Evolutionary conservation across 2,888 invertebrate genomes (phyloP), one percentile per base, ranked within the genome.

Genomic region (Agrochola circellaris): DNA sequence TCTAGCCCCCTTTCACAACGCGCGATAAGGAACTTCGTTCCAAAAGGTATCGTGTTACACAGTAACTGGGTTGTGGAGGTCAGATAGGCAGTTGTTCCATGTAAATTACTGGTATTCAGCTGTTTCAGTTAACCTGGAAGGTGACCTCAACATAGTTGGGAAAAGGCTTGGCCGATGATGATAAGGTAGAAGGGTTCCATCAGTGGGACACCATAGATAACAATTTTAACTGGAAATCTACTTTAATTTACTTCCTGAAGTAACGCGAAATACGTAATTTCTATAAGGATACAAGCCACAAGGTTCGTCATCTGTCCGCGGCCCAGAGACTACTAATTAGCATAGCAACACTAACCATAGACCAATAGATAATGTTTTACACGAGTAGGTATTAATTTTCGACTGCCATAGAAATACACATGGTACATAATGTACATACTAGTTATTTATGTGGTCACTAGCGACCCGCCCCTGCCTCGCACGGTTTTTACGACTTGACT

Each of bases 311-410:
- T n/a, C 20, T 23, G 62, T 81, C 62, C 56, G 30, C 51, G 30
- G 54, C 30, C 62, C 62, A 67, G 23, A 75, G 74, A 84, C 71
- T 71, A 61, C 60, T 75, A 64, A 82, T 82, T 82, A 84, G 30
- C 81, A 75, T 51, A 13, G 56, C 56, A 68, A 68, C 38, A 74
- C 81, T 80, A 84, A 84, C 56, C 71, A 72, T 45, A 81, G 70
- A 84, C 9, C 56, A 64, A 82, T 67, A 73, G 42, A 51, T 69
- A 62, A 70, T 62, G 58, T 71, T 64, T 84, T 68, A 81, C 38
- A 45, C 56, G 2, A 42, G 56, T 34, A 73, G 45, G 73, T 69
- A 61, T 79, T 73, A 69, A 66, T 69, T 79, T 79, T 9, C 38
- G 23, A 48, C 58, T 67, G 51, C 54, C 70, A 51, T 60, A 75